Base-by-base conservation (phyloP, 2,797 vertebrate species). In the Novumbra hubbsi region DNA sequence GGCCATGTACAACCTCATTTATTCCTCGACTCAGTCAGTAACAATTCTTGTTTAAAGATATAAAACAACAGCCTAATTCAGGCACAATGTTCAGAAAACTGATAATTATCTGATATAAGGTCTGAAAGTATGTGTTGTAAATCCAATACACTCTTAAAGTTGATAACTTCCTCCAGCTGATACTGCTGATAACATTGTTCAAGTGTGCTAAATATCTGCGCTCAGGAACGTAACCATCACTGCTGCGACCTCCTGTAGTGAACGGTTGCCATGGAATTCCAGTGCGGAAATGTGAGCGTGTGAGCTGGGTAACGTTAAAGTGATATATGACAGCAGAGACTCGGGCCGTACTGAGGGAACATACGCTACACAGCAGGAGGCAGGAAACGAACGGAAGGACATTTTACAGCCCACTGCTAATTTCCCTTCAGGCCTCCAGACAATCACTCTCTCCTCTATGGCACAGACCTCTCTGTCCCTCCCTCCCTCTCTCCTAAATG, bases 241-340 rank as follows among this genome's bases (percentile, higher is more conserved):
- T 80, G 8, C n/a, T 55, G 66, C 75, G 63, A 74, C 78, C 64
- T 60, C 63, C 64, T 60, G 0, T 5, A 81, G 80, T 83, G 82
- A 73, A 80, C 82, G 24, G 83, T 81, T 86, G 81, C 83, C 70
- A 74, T 82, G 77, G 76, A 80, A 66, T 66, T 38, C 19, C 52
- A n/a, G 69, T 16, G 48, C 8, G 60, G 78, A 80, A 77, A 76
- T 5, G 55, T 80, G 67, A 76, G 60, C 0, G 27, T 52, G 80
- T 68, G 67, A 69, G 73, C 60, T 24, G 70, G 57, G 21, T 68
- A 67, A 74, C 63, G n/a, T 76, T 78, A 75, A 74, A 72, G 75
- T 63, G 78, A 82, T 85, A 17, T 72, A 76, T 5, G 73, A 55
- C 28, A 30, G 72, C 67, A 69, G 57, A 64, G 30, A 24, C 24